Percentiles rank a stretch among this genome's conserved stretches.
These are phyloP conservation scores for Latrodectus elegans DNA, from an alignment of 2,888 invertebrate genomes.

Conservation along the genomic window DNA sequence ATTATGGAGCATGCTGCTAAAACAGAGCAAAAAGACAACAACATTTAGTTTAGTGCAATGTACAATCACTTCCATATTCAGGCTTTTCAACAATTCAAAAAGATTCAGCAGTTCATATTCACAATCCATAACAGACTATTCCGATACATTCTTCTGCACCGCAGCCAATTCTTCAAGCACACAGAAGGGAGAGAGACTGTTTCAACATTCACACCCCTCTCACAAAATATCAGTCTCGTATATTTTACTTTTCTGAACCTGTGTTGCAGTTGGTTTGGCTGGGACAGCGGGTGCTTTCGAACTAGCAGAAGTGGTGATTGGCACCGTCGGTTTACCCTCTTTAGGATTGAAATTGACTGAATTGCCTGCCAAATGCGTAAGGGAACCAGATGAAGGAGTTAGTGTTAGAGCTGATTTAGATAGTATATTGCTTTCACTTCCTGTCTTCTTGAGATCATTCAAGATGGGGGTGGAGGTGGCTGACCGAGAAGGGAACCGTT, in stretches of 20 bases:
- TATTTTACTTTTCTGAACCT: conserved; percentile 72
- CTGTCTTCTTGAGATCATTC: conserved; percentile 85
- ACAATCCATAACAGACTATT: conserved; percentile 52
- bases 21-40: conserved; percentile 66
- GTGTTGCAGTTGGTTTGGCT: conserved; percentile 55
- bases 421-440: conserved; percentile 89
- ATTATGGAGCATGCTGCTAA: conserved; percentile 58
- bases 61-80: conserved; percentile 40
- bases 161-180: background rate
- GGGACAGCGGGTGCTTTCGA: conserved; percentile 39
- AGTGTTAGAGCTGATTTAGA: conserved; percentile 87
- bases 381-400: conserved; percentile 79
- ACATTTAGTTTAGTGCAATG: conserved; percentile 61
- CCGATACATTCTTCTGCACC: conserved; percentile 10
- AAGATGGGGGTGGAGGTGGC: conserved; percentile 73
- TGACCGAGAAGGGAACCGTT: conserved; percentile 77
- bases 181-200: background rate
- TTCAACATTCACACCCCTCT: conserved; percentile 29
- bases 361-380: conserved; percentile 79
- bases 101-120: conserved; percentile 34
- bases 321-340: conserved; percentile 27
- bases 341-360: conserved; percentile 52
- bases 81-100: conserved; percentile 57
- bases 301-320: conserved; percentile 40
- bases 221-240: conserved; percentile 95